A percentile compares a stretch with the other conserved stretches of the same genome.
Evolutionary conservation across 2,888 invertebrate genomes (phyloP).

Genomic region (Eristalinus sepulchralis): DNA sequence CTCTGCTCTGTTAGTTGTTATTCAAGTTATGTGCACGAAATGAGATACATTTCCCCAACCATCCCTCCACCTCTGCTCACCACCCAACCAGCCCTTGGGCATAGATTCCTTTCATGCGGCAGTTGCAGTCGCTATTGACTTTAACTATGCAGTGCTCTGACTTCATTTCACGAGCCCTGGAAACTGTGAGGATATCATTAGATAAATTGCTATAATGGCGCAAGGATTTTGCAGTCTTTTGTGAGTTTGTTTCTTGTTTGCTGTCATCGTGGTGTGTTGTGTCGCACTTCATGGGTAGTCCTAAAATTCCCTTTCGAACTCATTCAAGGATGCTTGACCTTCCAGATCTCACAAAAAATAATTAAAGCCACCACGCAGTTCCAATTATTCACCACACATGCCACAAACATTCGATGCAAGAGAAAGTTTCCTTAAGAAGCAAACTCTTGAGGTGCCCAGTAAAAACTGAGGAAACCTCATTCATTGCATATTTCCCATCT

Average conservation of each 20-base stretch:
- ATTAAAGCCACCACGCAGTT: background rate
- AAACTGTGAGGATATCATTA: conserved; percentile 50
- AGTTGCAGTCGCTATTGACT: conserved; percentile 8
- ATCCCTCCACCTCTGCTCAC: background rate
- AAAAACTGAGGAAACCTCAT: background rate
- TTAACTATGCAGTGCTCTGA: background rate
- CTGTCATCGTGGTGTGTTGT: background rate
- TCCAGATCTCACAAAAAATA: background rate
- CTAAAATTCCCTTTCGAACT: background rate
- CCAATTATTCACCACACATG: background rate
- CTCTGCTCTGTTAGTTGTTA: background rate
- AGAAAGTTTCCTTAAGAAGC: background rate
- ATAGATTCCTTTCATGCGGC: background rate
- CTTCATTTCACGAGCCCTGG: conserved; percentile 15
- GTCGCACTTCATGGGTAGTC: too few relatives aligned
- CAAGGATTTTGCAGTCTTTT: conserved; percentile 14
- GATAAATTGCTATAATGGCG: conserved; percentile 51
- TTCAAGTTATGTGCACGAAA: background rate
- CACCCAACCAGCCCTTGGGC: conserved; percentile 5
- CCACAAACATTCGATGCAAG: background rate
- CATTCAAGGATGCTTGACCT: background rate
- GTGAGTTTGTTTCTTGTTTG: background rate
- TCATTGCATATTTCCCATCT: background rate
- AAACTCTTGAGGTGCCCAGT: background rate
- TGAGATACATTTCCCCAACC: background rate